phyloP scores from a whole-genome alignment of 2,888 invertebrate species.

The Nephrocerus scutellatus region DNA sequence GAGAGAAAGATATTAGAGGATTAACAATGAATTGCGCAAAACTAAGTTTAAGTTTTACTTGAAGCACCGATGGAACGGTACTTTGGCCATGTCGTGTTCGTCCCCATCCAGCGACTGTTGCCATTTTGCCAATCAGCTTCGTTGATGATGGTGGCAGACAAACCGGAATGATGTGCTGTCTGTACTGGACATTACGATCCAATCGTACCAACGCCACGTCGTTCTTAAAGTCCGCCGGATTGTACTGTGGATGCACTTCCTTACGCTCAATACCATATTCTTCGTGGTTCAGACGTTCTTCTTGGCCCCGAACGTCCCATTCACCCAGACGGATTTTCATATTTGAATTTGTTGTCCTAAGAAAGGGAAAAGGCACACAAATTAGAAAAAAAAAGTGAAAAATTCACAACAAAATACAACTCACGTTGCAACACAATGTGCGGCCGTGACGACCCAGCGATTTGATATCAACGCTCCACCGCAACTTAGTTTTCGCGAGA shows the following conservation, averaged over 20 bases:
- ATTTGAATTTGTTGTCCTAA: slow-evolving; percentile 79
- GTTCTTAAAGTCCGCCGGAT: slow-evolving; percentile 84
- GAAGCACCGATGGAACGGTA: slow-evolving; percentile 78
- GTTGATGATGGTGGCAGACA: slow-evolving; percentile 74
- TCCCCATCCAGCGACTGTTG: slow-evolving; percentile 91
- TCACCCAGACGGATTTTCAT: slow-evolving; percentile 84
- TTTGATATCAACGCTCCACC: slow-evolving; percentile 86
- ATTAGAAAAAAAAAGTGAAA: slow-evolving; percentile 1
- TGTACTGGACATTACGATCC: slow-evolving; percentile 74
- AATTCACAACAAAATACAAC: slow-evolving; percentile 38
- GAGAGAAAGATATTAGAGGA: not conserved
- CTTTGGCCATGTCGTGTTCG: slow-evolving; percentile 81
- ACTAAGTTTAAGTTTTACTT: slow-evolving; percentile 42
- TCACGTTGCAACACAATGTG: slow-evolving; percentile 88
- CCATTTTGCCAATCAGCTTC: slow-evolving; percentile 78
- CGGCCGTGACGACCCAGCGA: slow-evolving; percentile 87
- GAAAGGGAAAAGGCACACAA: slow-evolving; percentile 5
- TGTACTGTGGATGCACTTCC: slow-evolving; percentile 86
- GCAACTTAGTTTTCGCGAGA: slow-evolving; percentile 83
- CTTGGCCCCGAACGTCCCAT: slow-evolving; percentile 83
- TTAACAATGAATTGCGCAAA: not conserved
- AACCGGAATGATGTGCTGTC: slow-evolving; percentile 88
- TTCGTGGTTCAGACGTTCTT: slow-evolving; percentile 76
- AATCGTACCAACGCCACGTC: slow-evolving; percentile 79
- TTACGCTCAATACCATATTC: slow-evolving; percentile 83